phyloP scores from a whole-genome alignment of 2,888 invertebrate genomes.

The Nomada lathburiana region DNA sequence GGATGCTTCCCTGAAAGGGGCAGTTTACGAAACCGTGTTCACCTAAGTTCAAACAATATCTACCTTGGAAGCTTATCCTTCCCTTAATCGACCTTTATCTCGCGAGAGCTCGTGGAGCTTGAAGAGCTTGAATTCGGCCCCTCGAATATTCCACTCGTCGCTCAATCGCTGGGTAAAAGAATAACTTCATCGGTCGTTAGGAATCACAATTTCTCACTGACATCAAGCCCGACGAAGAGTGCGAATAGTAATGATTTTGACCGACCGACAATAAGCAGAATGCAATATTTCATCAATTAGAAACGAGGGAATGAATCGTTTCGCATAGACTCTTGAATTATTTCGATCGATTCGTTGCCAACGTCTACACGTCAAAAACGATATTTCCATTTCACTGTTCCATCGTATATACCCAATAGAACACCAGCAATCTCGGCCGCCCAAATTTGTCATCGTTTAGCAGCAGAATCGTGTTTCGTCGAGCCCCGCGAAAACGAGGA shows the following conservation, averaged over 20 bases:
- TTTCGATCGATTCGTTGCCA: too few species aligned
- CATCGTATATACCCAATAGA: too few species aligned
- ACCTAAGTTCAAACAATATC: slow-evolving; percentile 32
- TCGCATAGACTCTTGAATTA: too few species aligned
- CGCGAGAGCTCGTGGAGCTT: neutral
- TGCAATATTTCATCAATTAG: too few species aligned
- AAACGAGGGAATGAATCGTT: too few species aligned
- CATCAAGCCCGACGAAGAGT: too few species aligned
- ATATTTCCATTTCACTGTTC: too few species aligned
- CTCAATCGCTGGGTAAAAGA: neutral
- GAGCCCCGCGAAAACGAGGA: neutral
- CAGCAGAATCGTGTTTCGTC: neutral
- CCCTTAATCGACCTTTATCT: slow-evolving; percentile 11
- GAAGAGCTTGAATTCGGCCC: neutral
- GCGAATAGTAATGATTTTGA: too few species aligned
- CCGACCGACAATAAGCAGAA: too few species aligned
- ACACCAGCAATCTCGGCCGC: too few species aligned
- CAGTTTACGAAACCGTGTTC: slow-evolving; percentile 37
- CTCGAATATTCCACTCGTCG: neutral
- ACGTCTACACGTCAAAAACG: too few species aligned
- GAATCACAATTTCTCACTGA: neutral
- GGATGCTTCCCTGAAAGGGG: slow-evolving; percentile 24
- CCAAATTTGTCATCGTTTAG: too few species aligned
- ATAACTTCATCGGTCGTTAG: neutral
- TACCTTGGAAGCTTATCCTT: slow-evolving; percentile 3